Conservation (phyloP, 2,113 vertebrate species). For the Phycodurus eques region DNA sequence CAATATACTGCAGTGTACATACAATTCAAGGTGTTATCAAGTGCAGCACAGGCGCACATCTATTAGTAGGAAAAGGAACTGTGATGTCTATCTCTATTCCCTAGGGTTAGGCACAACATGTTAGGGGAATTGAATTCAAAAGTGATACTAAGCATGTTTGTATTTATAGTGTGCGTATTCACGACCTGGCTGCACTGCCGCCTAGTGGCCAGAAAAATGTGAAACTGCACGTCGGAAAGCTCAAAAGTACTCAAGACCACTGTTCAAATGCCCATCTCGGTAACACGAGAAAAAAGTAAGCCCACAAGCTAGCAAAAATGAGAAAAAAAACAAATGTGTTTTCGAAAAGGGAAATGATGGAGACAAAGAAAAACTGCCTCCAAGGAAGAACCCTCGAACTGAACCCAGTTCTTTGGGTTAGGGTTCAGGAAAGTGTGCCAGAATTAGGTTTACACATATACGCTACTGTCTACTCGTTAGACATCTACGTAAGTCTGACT, state of each 20-base stretch:
- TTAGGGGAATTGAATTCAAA: neutral
- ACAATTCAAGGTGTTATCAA: neutral
- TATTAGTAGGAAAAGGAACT: neutral
- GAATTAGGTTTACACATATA: no score
- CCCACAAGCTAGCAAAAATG: no score
- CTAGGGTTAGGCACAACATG: neutral
- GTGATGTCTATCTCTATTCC: neutral
- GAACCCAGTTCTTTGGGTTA: no score
- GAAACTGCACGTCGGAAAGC: neutral
- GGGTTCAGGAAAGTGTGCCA: no score
- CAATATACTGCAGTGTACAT: neutral
- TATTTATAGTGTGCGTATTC: neutral
- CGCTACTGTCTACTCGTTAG: no score
- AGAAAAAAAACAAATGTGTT: no score
- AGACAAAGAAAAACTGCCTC: no score
- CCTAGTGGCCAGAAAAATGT: neutral
- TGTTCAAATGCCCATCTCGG: no score
- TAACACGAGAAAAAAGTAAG: no score
- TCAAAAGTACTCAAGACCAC: neutral
- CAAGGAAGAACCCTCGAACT: no score
- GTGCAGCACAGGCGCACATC: neutral
- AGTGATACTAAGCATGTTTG: neutral
- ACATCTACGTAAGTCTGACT: neutral
- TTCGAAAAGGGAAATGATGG: no score
- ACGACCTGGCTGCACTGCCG: neutral